Base-by-base conservation (phyloP, 2,888 invertebrate genomes). In the Watsonalla cultraria region DNA sequence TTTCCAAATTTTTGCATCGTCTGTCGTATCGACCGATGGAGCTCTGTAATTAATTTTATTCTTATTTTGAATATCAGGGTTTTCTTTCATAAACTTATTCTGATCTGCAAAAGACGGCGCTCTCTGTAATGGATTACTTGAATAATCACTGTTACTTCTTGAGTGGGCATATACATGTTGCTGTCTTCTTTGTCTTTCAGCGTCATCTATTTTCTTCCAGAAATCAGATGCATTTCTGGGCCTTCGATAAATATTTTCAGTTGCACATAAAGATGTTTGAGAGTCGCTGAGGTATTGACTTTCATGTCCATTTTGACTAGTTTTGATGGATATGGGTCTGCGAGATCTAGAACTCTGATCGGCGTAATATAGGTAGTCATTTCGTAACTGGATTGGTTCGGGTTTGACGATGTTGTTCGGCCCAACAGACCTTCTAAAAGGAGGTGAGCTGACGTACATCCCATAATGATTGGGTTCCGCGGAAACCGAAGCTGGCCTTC, bases 291-390 rank as follows among this genome's bases (percentile, higher is more conserved):
- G 72, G 70, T 91, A 91, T 67, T 90, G 86, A 59, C 86, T 82
- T 65, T 88, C 87, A 57, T 74, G 68, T 58, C 84, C 85, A 61
- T 82, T 85, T 74, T 82, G 85, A 72, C 85, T 86, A 76, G 85
- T 79, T 74, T 94, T 90, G 58, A 95, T 92, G 68, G 94, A 93
- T 64, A 95, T 94, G 39, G 95, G 95, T 72, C 94, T 93, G 47
- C 95, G 85, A 57, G 95, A 95, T 67, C 95, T 89, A 0, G 95
- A 95, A 58, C 93, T 93, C 63, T 94, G 93, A 80, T 95, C 95
- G 4, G 95, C 93, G 55, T 94, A 92, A 70, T 95, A 95, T 58
- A 94, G 91, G 69, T 92, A 94, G 59, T 93, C 92, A 52, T 91
- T 78, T 67, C 78, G 82, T 57, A 75, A 61, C 65, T 84, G 86